Conservation (phyloP, 2,888 invertebrate genomes). For the Hemicrepidius hirtus region DNA sequence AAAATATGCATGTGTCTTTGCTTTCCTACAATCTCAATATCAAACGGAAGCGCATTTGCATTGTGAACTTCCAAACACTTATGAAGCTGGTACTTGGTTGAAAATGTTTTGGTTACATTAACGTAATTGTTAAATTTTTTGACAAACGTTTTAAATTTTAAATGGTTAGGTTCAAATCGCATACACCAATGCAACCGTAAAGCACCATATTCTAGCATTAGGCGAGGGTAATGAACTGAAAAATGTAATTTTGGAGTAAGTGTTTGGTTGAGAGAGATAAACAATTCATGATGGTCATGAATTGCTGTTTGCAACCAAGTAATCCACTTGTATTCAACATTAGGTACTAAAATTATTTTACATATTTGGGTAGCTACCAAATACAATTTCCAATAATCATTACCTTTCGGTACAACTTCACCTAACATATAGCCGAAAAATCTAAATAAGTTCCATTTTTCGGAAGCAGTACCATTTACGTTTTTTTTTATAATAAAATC, state of each 20-base stretch:
- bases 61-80: background rate
- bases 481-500: background rate
- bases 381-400: background rate
- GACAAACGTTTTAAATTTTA: background rate
- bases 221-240: background rate
- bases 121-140: background rate
- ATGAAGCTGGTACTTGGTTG: background rate
- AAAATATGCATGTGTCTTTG: background rate
- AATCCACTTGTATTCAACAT: too few relatives aligned
- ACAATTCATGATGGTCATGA: too few relatives aligned
- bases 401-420: background rate
- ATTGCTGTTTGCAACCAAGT: background rate
- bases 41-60: background rate
- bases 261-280: too few relatives aligned
- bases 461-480: too few relatives aligned
- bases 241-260: constrained; percentile 1
- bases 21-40: background rate
- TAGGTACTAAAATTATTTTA: too few relatives aligned
- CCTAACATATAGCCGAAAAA: background rate
- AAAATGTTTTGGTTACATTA: background rate
- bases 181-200: background rate
- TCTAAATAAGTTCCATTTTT: background rate
- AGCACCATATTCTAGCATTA: background rate
- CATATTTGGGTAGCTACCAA: background rate
- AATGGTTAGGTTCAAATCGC: background rate